These are phyloP conservation scores for Heliconius nattereri DNA, from an alignment of 1,140 invertebrate species.

Conservation along the genomic window DNA sequence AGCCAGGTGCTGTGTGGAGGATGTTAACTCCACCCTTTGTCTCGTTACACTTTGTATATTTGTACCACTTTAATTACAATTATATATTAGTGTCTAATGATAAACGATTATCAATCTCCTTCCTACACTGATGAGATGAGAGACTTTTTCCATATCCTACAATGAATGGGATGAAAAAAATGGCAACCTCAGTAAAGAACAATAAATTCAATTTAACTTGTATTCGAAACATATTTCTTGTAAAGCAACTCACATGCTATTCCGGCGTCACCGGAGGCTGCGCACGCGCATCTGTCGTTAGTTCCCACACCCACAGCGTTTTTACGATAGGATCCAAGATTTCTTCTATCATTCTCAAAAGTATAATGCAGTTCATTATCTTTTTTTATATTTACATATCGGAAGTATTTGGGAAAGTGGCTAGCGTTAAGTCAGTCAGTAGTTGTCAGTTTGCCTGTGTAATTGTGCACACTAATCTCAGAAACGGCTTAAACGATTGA, in stretches of 20 bases:
- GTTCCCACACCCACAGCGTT: conserved; percentile 61
- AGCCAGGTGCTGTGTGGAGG: no score
- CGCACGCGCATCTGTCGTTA: conserved; percentile 59
- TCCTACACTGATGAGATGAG: no score
- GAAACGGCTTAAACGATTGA: no score
- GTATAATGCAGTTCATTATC: background rate
- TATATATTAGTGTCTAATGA: no score
- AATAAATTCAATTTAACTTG: conserved; percentile 23
- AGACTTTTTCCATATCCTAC: no score
- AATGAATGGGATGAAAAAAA: background rate
- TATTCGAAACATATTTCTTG: background rate
- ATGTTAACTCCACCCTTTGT: no score
- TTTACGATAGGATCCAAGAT: conserved; percentile 49
- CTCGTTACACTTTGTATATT: no score
- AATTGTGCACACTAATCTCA: no score
- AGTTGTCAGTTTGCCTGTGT: no score
- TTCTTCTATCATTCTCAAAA: conserved; percentile 31
- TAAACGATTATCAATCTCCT: no score
- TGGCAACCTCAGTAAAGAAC: background rate
- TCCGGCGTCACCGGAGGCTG: conserved; percentile 26
- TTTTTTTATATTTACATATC: background rate
- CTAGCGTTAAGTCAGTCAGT: no score
- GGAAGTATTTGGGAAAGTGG: background rate
- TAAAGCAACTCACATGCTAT: conserved; percentile 37
- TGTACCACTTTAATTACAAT: no score